These are phyloP conservation scores for Melanerpes formicivorus DNA, from an alignment of 2,113 vertebrate species.

Conservation along the genomic window DNA sequence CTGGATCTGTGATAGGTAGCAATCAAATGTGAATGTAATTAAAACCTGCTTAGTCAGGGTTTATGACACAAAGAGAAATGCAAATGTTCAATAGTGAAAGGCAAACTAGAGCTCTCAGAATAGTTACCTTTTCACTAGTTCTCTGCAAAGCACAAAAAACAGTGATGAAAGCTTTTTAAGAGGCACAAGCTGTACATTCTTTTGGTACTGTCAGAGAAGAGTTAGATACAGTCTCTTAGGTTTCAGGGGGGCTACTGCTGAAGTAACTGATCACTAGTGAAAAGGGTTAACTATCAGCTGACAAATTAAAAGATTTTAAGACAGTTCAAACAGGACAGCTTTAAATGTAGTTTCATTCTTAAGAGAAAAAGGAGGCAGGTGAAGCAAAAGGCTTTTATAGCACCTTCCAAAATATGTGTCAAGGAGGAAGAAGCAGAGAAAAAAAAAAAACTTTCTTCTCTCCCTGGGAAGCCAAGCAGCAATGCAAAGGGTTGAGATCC, in stretches of 20 bases:
- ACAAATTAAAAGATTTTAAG: background rate
- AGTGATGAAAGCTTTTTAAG: background rate
- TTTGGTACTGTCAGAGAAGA: background rate
- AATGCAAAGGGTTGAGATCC: background rate
- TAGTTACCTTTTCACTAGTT: background rate
- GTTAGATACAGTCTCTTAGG: background rate
- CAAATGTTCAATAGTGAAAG: background rate
- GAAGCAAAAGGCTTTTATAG: background rate
- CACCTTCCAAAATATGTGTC: background rate
- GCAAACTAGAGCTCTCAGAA: background rate
- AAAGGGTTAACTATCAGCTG: background rate
- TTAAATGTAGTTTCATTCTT: background rate
- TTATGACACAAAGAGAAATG: constrained; percentile 22
- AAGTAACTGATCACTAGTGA: background rate
- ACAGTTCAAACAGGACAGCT: background rate
- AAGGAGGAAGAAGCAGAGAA: background rate
- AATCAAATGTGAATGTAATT: background rate
- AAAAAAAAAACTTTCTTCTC: background rate
- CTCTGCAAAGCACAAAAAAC: background rate
- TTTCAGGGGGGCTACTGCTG: background rate
- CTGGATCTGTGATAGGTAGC: background rate
- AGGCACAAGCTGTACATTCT: background rate
- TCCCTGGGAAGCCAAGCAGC: background rate
- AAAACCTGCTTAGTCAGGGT: background rate
- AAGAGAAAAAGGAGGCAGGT: background rate